These are phyloP conservation scores for Phenacoccus solenopsis DNA, from an alignment of 1,140 invertebrate genomes.

Conservation along the genomic window DNA sequence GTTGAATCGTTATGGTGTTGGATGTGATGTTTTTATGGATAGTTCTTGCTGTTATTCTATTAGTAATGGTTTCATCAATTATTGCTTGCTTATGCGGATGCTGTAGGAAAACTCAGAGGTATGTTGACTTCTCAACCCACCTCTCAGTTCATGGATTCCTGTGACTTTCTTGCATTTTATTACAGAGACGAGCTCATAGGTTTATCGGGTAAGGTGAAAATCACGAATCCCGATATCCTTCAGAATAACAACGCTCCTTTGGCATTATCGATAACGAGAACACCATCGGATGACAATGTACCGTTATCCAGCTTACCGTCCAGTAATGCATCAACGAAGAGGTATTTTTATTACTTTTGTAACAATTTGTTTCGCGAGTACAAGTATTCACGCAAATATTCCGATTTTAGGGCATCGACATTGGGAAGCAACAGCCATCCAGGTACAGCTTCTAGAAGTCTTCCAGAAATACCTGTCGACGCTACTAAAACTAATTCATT, in stretches of 20 bases:
- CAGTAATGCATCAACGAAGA: background rate
- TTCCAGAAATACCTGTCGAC: conserved; percentile 32
- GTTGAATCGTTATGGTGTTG: conserved; percentile 18
- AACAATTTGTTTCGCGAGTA: background rate
- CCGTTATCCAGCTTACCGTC: background rate
- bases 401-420: background rate
- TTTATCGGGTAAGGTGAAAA: conserved; percentile 32
- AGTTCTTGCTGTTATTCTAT: conserved; percentile 18
- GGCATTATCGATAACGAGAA: background rate
- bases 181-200: conserved; percentile 32
- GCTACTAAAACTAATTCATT: conserved; percentile 22
- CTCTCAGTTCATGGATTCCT: background rate
- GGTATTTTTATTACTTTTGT: background rate
- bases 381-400: background rate
- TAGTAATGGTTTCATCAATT: conserved; percentile 17
- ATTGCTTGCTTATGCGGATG: conserved; percentile 30
- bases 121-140: conserved; percentile 22
- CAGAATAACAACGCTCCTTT: background rate
- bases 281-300: background rate
- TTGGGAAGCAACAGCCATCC: background rate
- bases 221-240: conserved; percentile 30
- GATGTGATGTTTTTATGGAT: conserved; percentile 20
- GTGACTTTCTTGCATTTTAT: conserved; percentile 23
- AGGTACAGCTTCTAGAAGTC: conserved; percentile 29
- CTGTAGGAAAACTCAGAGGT: conserved; percentile 29